Conservation (phyloP, 2,888 invertebrate genomes). For the Aphidius colemani region DNA sequence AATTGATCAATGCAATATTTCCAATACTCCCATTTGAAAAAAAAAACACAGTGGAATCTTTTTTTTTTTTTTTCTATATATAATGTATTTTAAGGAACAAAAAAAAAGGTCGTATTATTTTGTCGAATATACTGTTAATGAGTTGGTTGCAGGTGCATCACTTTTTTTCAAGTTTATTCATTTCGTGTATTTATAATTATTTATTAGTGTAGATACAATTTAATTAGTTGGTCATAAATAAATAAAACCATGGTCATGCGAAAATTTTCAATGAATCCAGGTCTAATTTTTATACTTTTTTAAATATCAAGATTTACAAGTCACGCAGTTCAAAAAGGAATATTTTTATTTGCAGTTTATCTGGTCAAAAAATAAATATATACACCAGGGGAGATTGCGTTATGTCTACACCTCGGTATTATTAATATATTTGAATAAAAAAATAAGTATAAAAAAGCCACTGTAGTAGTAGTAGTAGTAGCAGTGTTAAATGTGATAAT, state of each 20-base stretch:
- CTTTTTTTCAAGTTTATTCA: too few relatives aligned
- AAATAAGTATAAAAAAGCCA: background rate
- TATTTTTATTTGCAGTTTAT: background rate
- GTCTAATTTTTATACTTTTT: slow-evolving; percentile 12
- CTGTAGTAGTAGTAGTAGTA: background rate
- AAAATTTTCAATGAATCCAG: slow-evolving; percentile 14
- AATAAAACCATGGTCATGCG: slow-evolving; percentile 10
- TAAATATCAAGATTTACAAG: background rate
- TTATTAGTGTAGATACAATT: background rate
- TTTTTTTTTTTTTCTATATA: too few relatives aligned
- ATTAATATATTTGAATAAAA: background rate
- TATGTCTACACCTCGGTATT: too few relatives aligned
- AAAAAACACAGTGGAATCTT: too few relatives aligned
- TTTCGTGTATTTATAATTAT: slow-evolving; percentile 2
- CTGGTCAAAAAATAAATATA: background rate
- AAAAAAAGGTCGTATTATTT: too few relatives aligned
- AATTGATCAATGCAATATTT: slow-evolving; percentile 4
- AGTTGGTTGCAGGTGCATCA: too few relatives aligned
- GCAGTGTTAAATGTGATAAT: slow-evolving; percentile 5
- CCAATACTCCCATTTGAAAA: background rate
- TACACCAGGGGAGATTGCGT: too few relatives aligned
- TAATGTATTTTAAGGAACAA: too few relatives aligned
- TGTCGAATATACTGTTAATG: too few relatives aligned
- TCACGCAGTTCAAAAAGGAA: too few relatives aligned
- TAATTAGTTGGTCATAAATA: slow-evolving; percentile 2